Base-by-base conservation (phyloP, 2,888 invertebrate species). In the Aphodius sticticus region DNA sequence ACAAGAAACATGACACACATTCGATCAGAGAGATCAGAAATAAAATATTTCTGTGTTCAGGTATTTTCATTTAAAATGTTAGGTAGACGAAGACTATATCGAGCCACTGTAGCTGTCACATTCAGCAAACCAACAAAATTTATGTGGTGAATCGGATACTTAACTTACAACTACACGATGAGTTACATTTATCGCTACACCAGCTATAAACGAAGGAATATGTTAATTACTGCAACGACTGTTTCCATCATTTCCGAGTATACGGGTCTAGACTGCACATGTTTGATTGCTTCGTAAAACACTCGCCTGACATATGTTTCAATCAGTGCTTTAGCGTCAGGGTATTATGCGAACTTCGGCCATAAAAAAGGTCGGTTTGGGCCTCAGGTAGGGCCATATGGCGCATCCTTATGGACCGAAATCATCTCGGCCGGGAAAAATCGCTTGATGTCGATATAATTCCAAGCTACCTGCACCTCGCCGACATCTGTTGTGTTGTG, bases 291-390 rank as follows among this genome's bases (percentile, higher is more conserved):
- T 74, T 74, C 37, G 36, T 53, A 53, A 53, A 53, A 53, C 74
- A 37, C 35, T 74, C 78, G 78, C 74, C 69, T 72, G 74, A 78
- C 78, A 78, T 72, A 78, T 78, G 78, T 78, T 78, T 78, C 78
- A 78, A 78, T 78, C 78, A 78, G 26, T 36, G 74, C 74, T 74
- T 74, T 36, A 36, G 74, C n/a, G 37, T n/a, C 35, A n/a, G 37
- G n/a, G 74, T 37, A 74, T 74, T 74, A 74, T 74, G 74, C 74
- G 26, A 74, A 74, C 35, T 74, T 74, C 74, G 35, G 74, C 74
- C 16, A 74, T 74, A 74, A 74, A 74, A 35, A n/a, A 74, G 74
- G 37, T 2, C 37, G 74, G 9, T 36, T 37, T 35, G 6, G 36
- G 36, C 74, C 74, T 74, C 74, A 74, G 74, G 74, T 74, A 74